Conservation (phyloP, 2,113 vertebrate species). For the Myotis yumanensis region DNA sequence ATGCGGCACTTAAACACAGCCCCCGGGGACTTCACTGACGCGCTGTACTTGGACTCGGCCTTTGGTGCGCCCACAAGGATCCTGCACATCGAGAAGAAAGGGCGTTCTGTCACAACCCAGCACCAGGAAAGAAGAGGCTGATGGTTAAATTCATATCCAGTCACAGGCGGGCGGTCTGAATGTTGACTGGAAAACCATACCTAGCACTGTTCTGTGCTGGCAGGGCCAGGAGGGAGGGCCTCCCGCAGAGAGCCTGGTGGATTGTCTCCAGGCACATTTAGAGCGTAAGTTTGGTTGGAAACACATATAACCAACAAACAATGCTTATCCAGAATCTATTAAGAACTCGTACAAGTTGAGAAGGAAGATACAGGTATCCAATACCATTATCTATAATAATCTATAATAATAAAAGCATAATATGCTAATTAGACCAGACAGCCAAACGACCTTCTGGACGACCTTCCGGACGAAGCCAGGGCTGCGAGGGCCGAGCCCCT, state of each 20-base stretch:
- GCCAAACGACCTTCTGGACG: too few relatives aligned
- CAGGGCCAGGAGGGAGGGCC: neutral
- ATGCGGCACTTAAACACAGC: constrained; percentile 96
- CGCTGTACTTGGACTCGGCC: constrained; percentile 95
- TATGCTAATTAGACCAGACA: too few relatives aligned
- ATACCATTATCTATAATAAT: neutral
- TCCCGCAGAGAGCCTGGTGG: neutral
- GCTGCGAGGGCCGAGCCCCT: too few relatives aligned
- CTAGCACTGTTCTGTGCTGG: neutral
- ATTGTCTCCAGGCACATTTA: neutral
- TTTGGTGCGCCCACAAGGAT: constrained; percentile 95
- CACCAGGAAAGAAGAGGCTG: neutral
- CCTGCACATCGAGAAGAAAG: constrained; percentile 85
- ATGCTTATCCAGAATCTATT: neutral
- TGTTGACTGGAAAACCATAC: neutral
- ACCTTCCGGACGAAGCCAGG: too few relatives aligned
- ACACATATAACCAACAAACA: neutral
- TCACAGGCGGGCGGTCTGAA: fast-evolving
- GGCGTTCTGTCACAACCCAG: constrained; percentile 15
- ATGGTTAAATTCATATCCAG: neutral
- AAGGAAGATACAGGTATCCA: neutral
- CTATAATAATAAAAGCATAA: too few relatives aligned
- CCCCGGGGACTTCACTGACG: constrained; percentile 92
- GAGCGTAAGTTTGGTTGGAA: neutral
- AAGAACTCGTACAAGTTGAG: neutral